Conservation (phyloP, 92 coral and sea anemone species). For the Siderastrea siderea region DNA sequence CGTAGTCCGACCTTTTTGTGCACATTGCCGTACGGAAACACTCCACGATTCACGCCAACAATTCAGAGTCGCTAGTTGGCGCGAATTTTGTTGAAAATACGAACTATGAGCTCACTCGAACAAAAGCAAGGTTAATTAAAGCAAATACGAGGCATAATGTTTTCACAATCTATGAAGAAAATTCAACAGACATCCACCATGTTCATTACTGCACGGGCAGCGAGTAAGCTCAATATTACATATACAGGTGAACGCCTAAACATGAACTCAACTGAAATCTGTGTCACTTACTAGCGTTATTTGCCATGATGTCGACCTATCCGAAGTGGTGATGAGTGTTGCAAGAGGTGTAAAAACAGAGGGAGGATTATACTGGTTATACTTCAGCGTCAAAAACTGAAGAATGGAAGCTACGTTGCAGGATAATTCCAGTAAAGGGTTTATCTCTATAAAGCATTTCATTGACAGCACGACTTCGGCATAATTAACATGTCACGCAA, state of each 20-base stretch:
- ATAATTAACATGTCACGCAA: conserved; percentile 41
- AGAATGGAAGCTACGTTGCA: conserved; percentile 16
- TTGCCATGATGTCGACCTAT: conserved; percentile 13
- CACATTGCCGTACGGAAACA: neutral
- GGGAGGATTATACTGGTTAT: neutral
- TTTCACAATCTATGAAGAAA: neutral
- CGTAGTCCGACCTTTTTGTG: neutral
- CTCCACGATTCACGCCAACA: neutral
- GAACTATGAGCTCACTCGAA: neutral
- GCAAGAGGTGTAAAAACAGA: neutral
- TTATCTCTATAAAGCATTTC: neutral
- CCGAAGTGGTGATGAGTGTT: neutral
- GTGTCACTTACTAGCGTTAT: conserved; percentile 24
- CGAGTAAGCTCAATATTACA: neutral
- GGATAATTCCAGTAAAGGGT: conserved; percentile 4
- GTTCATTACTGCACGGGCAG: neutral
- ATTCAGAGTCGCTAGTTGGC: neutral
- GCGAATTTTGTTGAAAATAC: neutral
- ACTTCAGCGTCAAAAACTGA: neutral
- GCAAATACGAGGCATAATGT: neutral
- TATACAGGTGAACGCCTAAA: conserved; percentile 3
- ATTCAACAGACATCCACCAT: neutral
- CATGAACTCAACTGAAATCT: neutral
- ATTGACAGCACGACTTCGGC: conserved; percentile 21
- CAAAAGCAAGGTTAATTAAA: neutral